phyloP scores from a whole-genome alignment of 2,888 invertebrate species.

The Adineta ricciae region DNA sequence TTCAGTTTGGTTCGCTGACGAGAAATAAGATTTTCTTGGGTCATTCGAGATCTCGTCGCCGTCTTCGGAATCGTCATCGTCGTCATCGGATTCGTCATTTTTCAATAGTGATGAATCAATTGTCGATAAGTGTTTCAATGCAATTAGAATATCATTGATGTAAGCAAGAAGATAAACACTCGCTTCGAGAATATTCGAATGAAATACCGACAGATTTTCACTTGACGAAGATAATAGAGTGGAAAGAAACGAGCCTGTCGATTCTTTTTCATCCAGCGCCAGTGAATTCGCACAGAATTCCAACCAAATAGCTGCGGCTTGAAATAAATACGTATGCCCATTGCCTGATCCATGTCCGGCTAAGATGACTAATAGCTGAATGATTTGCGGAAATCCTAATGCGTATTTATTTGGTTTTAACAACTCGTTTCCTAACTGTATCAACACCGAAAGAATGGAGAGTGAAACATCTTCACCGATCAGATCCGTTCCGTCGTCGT shows the following conservation, averaged over 20 bases:
- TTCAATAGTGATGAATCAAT: constrained; percentile 42
- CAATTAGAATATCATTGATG: constrained; percentile 64
- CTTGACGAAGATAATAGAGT: neutral
- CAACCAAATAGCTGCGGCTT: constrained; percentile 29
- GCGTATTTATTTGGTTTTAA: constrained; percentile 4
- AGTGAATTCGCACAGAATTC: constrained; percentile 15
- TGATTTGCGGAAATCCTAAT: neutral
- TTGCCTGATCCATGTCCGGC: constrained; percentile 25
- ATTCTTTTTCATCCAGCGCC: neutral
- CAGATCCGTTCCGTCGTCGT: neutral
- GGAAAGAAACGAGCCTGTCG: neutral
- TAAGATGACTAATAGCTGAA: constrained; percentile 22
- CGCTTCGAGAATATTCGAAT: constrained; percentile 47
- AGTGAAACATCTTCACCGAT: constrained; percentile 22
- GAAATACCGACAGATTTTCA: constrained; percentile 31
- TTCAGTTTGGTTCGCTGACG: neutral
- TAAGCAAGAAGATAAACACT: constrained; percentile 75
- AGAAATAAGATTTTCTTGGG: constrained; percentile 36
- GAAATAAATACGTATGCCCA: constrained; percentile 29
- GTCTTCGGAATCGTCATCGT: constrained; percentile 40
- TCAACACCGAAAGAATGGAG: constrained; percentile 3
- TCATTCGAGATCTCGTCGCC: constrained; percentile 40
- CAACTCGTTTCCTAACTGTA: constrained; percentile 25
- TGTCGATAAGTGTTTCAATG: constrained; percentile 50
- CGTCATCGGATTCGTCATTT: neutral